A percentile compares a stretch with the other conserved stretches of the same genome.
Evolutionary conservation across 2,797 vertebrate species (phyloP).

Genomic region (Erithacus rubecula): DNA sequence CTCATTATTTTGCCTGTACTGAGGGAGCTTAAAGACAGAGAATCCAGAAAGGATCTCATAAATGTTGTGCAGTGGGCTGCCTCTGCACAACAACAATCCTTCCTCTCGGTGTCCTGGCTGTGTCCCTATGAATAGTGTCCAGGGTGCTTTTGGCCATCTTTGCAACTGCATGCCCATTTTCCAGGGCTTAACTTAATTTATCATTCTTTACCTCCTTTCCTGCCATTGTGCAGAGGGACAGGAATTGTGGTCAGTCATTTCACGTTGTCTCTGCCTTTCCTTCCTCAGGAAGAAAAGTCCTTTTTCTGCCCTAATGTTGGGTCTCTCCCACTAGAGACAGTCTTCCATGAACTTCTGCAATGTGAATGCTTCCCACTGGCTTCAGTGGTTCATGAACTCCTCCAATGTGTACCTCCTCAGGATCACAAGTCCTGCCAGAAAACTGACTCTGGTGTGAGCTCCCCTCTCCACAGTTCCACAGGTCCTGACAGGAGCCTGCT

Average conservation of each 20-base stretch:
- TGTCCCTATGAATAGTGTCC: not conserved
- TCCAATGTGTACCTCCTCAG: rapidly evolving
- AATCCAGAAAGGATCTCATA: not conserved
- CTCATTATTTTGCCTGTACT: not conserved
- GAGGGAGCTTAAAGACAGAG: not conserved
- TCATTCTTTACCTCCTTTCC: not conserved
- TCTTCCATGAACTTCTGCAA: not conserved
- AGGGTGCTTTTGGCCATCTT: no score
- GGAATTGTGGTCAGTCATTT: not conserved
- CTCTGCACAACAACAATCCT: not conserved
- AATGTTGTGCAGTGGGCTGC: not conserved
- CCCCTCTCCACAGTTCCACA: not conserved
- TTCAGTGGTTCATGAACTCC: not conserved
- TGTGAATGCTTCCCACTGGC: not conserved
- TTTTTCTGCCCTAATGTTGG: not conserved
- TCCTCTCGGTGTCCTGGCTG: not conserved
- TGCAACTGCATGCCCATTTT: not conserved
- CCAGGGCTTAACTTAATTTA: not conserved
- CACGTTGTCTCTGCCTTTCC: rapidly evolving
- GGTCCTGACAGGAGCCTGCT: not conserved
- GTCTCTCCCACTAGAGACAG: not conserved
- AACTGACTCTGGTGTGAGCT: not conserved
- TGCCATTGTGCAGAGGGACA: not conserved
- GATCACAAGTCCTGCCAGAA: not conserved
- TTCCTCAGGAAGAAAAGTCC: not conserved